A percentile compares a stretch with the other conserved stretches of the same genome.
phyloP scores from a whole-genome alignment of 2,888 invertebrate genomes.

The Cyrtodaria siliqua region DNA sequence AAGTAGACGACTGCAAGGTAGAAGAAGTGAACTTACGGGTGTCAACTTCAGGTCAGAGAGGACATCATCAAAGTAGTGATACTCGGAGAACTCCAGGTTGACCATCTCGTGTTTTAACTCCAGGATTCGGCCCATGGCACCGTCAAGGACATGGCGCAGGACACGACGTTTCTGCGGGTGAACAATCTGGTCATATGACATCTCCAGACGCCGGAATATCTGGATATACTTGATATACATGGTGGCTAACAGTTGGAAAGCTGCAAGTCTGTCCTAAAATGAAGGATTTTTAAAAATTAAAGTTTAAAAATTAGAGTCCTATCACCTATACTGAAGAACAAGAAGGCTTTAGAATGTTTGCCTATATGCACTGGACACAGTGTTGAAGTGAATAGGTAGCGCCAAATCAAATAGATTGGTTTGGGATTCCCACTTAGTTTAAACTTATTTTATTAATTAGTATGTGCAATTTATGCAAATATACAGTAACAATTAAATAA shows the following conservation, averaged over 20 bases:
- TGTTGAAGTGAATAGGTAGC: too few species aligned
- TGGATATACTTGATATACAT: conserved; percentile 94
- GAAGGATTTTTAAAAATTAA: too few species aligned
- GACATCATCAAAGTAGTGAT: conserved; percentile 94
- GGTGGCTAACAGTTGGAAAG: conserved; percentile 85
- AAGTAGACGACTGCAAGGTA: too few species aligned
- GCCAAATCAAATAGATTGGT: too few species aligned
- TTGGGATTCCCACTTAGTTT: too few species aligned
- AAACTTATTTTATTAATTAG: too few species aligned
- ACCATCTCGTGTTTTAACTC: conserved; percentile 96
- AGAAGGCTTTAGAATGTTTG: too few species aligned
- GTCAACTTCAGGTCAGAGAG: conserved; percentile 91
- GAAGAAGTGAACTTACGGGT: conserved; percentile 88
- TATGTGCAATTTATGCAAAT: too few species aligned
- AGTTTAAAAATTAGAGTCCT: too few species aligned
- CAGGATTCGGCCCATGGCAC: conserved; percentile 92
- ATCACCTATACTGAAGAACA: too few species aligned
- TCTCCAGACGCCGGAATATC: conserved; percentile 91
- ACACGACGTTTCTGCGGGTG: conserved; percentile 96
- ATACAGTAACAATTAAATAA: too few species aligned
- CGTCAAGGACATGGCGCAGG: conserved; percentile 88
- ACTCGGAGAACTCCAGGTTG: conserved; percentile 94
- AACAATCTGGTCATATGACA: conserved; percentile 95
- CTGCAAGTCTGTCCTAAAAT: conserved; percentile 84
- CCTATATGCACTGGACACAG: too few species aligned